These are phyloP conservation scores for Drosophila kanekoi DNA, from an alignment of 2,888 invertebrate species.

Conservation along the genomic window DNA sequence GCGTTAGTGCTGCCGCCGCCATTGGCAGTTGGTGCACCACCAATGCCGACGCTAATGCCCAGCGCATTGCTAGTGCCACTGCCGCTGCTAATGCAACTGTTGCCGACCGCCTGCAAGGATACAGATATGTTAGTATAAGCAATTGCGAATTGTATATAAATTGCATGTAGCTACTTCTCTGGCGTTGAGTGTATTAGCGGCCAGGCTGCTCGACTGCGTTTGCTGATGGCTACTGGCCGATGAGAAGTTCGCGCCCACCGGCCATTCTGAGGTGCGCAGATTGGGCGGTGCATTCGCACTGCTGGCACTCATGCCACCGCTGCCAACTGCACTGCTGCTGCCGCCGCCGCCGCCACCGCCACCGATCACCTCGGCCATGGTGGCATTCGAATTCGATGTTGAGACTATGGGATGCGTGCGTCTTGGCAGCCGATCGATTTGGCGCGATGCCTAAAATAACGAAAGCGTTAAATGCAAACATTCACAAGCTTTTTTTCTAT, in stretches of 20 bases:
- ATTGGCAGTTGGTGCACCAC: slow-evolving; percentile 65
- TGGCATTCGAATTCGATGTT: slow-evolving; percentile 87
- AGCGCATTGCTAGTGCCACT: slow-evolving; percentile 72
- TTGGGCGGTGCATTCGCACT: slow-evolving; percentile 68
- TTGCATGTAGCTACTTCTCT: slow-evolving; percentile 78
- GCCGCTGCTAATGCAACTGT: slow-evolving; percentile 67
- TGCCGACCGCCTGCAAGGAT: slow-evolving; percentile 66
- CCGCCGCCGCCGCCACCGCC: slow-evolving; percentile 75
- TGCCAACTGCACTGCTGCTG: slow-evolving; percentile 63
- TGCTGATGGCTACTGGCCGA: slow-evolving; percentile 82
- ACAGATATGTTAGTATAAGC: slow-evolving; percentile 6
- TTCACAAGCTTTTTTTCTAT: slow-evolving; percentile 8
- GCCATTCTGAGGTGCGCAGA: slow-evolving; percentile 83
- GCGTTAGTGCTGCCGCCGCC: slow-evolving; percentile 60
- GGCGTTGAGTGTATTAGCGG: slow-evolving; percentile 83
- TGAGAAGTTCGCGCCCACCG: slow-evolving; percentile 81
- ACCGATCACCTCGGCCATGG: slow-evolving; percentile 85
- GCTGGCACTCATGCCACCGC: slow-evolving; percentile 64
- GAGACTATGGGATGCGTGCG: slow-evolving; percentile 90
- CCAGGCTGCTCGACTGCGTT: slow-evolving; percentile 83
- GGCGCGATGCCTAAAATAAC: slow-evolving; percentile 90
- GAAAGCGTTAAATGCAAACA: slow-evolving; percentile 35
- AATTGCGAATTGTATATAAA: neutral
- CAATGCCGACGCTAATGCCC: slow-evolving; percentile 76
- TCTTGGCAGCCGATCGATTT: slow-evolving; percentile 94